Percentiles rank a stretch among this genome's conserved stretches.
phyloP scores from a whole-genome alignment of 2,113 vertebrate genomes.

The Rhinoptilus africanus region DNA sequence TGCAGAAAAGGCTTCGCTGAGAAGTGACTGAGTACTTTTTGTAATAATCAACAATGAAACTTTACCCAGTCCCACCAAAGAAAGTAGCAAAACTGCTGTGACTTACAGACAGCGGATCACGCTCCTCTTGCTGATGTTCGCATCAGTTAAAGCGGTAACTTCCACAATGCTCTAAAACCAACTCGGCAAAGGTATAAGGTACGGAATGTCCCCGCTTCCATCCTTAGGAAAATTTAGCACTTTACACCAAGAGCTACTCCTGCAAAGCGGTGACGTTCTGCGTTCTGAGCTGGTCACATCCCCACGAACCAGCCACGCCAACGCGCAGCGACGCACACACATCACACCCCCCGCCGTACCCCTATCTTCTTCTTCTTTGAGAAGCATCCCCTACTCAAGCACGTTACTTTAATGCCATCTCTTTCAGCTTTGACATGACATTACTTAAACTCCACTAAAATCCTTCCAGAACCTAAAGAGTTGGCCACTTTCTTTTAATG shows the following conservation, averaged over 20 bases:
- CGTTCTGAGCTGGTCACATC: not conserved
- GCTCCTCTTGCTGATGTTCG: not conserved
- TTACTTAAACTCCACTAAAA: not conserved
- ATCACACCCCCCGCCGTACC: fast-evolving
- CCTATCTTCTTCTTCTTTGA: not conserved
- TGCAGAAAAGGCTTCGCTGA: not conserved
- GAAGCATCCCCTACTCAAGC: not conserved
- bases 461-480: not conserved
- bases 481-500: not conserved
- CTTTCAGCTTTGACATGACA: not conserved
- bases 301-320: not conserved
- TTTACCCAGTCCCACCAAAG: not conserved
- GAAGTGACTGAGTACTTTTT: not conserved
- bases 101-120: not conserved
- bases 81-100: not conserved
- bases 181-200: not conserved
- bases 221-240: not conserved
- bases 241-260: not conserved
- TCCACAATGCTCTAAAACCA: not conserved
- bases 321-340: fast-evolving
- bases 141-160: not conserved
- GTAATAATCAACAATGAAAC: not conserved
- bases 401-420: fast-evolving
- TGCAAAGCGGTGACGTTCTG: fast-evolving
- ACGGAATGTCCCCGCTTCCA: not conserved